A percentile compares a stretch with the other conserved stretches of the same genome.
phyloP scores from a whole-genome alignment of 2,113 vertebrate genomes.

The Nettapus auritus region DNA sequence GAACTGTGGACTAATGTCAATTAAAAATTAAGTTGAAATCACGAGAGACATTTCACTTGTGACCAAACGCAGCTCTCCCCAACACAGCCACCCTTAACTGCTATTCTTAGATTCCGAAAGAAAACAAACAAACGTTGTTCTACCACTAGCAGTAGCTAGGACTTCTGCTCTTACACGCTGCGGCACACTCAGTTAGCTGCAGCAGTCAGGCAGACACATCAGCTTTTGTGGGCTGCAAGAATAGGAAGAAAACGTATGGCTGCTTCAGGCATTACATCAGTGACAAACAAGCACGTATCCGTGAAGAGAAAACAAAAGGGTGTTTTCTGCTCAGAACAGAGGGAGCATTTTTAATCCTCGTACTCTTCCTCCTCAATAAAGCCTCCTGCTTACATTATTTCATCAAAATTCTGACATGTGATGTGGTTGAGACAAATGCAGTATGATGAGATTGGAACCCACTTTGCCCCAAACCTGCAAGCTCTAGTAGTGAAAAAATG shows the following conservation, averaged over 20 bases:
- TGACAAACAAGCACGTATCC: constrained; percentile 6
- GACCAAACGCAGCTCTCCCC: constrained; percentile 49
- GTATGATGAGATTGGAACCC: not conserved
- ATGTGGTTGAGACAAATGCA: not conserved
- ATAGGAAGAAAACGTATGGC: constrained; percentile 44
- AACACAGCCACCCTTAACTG: not conserved
- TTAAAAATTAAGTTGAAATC: constrained; percentile 54
- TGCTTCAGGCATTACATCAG: constrained; percentile 33
- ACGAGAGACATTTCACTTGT: not conserved
- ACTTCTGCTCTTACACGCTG: not conserved
- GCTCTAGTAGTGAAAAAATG: not conserved
- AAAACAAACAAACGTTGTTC: not conserved
- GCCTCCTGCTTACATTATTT: constrained; percentile 27
- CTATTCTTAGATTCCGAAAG: constrained; percentile 5
- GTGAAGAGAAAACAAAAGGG: constrained; percentile 47
- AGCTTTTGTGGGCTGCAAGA: constrained; percentile 44
- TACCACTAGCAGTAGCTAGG: not conserved
- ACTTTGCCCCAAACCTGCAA: not conserved
- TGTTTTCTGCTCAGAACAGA: constrained; percentile 31
- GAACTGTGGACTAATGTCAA: constrained; percentile 63
- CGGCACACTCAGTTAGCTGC: not conserved
- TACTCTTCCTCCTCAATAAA: not conserved
- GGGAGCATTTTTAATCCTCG: constrained; percentile 23
- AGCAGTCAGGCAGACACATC: not conserved
- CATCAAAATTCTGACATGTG: constrained; percentile 17